Base-by-base conservation (phyloP, 2,113 vertebrate genomes). In the Empidonax alnorum region DNA sequence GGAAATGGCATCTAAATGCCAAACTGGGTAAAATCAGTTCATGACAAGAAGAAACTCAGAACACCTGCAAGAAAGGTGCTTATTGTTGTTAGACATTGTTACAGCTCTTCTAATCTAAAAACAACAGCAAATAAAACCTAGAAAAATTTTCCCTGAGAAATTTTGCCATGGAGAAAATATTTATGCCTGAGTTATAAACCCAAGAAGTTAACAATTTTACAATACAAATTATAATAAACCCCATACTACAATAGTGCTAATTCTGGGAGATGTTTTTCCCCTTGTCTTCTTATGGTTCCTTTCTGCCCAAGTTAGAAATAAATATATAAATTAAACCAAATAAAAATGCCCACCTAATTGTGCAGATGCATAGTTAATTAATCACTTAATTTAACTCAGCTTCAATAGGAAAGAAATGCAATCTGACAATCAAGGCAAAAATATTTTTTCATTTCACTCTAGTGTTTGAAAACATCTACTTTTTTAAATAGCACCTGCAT, bases 271-370 rank as follows among this genome's bases (percentile, higher is more conserved):
- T 72, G 47, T 73, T 91, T 72, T 66, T 94, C 62, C 50, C 53
- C 95, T 85, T 85, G 63, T 65, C 67, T 56, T 68, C 33, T 61
- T 75, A 62, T 1, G 2, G 33, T 42, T 92, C 56, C 53, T 95
- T 93, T 85, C 77, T 91, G 83, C 56, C 39, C 77, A 93, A 82
- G 62, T 10, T 67, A 52, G 20, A 93, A 95, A 89, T 93, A 91
- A 92, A 88, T 56, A 84, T 58, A 18, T 82, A 96, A 95, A 39
- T 81, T 91, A 92, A 95, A 94, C 5, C 25, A 88, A 96, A 88
- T 68, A 86, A 96, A 97, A 94, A 96, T 96, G 89, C 75, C 78
- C 91, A 89, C 33, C 75, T 96, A 96, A 96, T 92, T 91, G 94
- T 88, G 84, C 77, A 97, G 94, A 95, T 73, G 79, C 92, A 81